Conservation (phyloP, 2,113 vertebrate species). For the Polypterus bichir region DNA sequence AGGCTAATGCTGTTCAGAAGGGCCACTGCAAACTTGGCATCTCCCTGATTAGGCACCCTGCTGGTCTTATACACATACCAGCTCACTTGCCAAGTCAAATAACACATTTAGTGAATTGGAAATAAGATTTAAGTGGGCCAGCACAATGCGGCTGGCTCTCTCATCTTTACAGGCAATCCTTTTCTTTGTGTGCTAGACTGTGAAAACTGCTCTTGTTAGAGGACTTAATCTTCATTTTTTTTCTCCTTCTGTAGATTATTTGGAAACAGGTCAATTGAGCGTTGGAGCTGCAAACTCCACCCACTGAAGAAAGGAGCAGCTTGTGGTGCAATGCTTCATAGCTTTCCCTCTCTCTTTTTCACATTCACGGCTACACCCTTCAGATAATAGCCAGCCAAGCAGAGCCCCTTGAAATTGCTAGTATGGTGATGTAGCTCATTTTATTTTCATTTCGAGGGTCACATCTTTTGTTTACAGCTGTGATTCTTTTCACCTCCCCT, state of each 20-base stretch:
- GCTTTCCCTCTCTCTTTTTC: slow-evolving; percentile 12
- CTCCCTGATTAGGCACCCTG: slow-evolving; percentile 75
- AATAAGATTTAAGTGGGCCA: slow-evolving; percentile 87
- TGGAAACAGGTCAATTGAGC: slow-evolving; percentile 87
- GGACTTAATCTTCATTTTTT: slow-evolving; percentile 74
- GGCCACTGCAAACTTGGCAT: slow-evolving; percentile 77
- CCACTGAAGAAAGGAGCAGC: slow-evolving; percentile 50
- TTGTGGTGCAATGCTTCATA: slow-evolving; percentile 47
- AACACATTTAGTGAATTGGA: slow-evolving; percentile 92
- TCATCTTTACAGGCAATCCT: slow-evolving; percentile 72
- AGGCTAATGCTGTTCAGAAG: slow-evolving; percentile 70
- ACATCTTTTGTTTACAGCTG: slow-evolving; percentile 23
- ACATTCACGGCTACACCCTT: slow-evolving; percentile 29
- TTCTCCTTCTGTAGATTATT: slow-evolving; percentile 62
- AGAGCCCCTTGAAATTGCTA: slow-evolving; percentile 36
- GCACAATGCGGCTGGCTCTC: slow-evolving; percentile 71
- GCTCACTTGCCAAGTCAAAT: slow-evolving; percentile 91
- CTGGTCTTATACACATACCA: slow-evolving; percentile 77
- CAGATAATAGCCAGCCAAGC: slow-evolving; percentile 31
- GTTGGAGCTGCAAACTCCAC: slow-evolving; percentile 64
- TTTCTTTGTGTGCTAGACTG: slow-evolving; percentile 67
- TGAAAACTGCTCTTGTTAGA: slow-evolving; percentile 83
- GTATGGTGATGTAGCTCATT: slow-evolving; percentile 33
- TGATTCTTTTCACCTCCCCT: slow-evolving; percentile 26
- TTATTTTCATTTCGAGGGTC: slow-evolving; percentile 26